These are phyloP conservation scores for Argya squamiceps DNA, from an alignment of 2,797 vertebrate species.

Conservation along the genomic window DNA sequence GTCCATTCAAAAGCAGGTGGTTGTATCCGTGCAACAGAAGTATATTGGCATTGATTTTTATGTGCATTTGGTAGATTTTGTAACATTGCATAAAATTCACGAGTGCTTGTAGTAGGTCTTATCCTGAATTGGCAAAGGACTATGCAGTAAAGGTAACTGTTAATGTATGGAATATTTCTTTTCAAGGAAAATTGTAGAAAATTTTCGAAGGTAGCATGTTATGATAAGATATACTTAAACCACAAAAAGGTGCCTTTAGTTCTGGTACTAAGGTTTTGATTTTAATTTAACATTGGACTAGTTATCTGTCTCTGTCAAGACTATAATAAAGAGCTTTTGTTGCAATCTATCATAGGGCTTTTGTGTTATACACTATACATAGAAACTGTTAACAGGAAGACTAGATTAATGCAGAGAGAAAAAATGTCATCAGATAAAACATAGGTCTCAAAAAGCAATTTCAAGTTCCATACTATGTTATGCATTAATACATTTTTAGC, in stretches of 20 bases:
- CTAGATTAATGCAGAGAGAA: constrained; percentile 37
- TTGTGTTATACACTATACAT: constrained; percentile 11
- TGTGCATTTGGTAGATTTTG: background rate
- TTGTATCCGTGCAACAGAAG: accelerated
- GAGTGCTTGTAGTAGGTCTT: background rate
- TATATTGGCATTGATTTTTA: background rate
- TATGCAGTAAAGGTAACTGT: background rate
- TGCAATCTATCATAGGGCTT: constrained; percentile 46
- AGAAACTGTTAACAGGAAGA: constrained; percentile 32
- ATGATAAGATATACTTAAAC: background rate
- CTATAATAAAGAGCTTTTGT: constrained; percentile 64
- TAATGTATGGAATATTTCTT: background rate
- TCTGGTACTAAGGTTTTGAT: constrained; percentile 7
- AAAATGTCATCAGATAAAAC: constrained; percentile 51
- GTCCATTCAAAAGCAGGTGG: background rate
- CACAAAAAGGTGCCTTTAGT: background rate
- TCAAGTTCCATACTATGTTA: background rate
- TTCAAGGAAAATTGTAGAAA: background rate
- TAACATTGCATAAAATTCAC: background rate
- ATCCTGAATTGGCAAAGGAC: background rate
- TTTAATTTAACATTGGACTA: constrained; percentile 44
- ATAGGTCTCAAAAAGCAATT: constrained; percentile 45
- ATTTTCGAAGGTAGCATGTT: background rate
- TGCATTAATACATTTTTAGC: constrained; percentile 20
- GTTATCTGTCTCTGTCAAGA: constrained; percentile 48